phyloP scores from a whole-genome alignment of 2,888 invertebrate genomes.

The Mimas tiliae region DNA sequence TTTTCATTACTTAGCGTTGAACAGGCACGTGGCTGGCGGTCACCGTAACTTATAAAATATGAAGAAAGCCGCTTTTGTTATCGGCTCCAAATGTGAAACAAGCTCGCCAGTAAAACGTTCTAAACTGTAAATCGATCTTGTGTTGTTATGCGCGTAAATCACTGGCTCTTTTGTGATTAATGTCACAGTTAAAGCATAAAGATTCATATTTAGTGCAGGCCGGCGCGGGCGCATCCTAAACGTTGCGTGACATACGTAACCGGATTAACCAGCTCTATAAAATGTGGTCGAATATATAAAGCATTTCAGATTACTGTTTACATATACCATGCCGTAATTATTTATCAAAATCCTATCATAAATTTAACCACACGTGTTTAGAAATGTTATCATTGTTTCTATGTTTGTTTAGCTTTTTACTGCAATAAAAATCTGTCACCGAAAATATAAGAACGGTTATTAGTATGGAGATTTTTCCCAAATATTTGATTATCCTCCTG shows the following conservation, averaged over 20 bases:
- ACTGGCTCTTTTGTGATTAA: conserved; percentile 79
- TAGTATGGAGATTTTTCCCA: too few species aligned
- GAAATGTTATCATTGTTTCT: not conserved
- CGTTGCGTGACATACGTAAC: conserved; percentile 63
- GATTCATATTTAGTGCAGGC: conserved; percentile 79
- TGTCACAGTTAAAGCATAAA: conserved; percentile 77
- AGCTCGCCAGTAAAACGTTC: conserved; percentile 50
- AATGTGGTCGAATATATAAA: conserved; percentile 68
- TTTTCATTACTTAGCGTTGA: conserved; percentile 45
- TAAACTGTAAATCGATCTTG: conserved; percentile 61
- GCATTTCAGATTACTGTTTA: conserved; percentile 74
- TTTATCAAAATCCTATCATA: conserved; percentile 78
- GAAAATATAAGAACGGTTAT: not conserved
- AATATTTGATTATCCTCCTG: too few species aligned
- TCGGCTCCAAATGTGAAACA: conserved; percentile 48
- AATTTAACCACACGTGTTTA: conserved; percentile 46
- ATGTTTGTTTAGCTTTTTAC: not conserved
- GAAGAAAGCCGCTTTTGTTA: conserved; percentile 66
- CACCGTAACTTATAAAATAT: conserved; percentile 61
- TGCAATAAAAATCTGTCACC: not conserved
- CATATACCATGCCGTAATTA: conserved; percentile 69
- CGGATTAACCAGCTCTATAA: conserved; percentile 62
- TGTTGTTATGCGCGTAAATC: conserved; percentile 72
- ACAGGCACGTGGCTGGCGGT: conserved; percentile 49
- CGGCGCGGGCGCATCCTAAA: conserved; percentile 46